Evolutionary conservation across 2,888 invertebrate genomes (phyloP).

Genomic region (Melipona bicolor): DNA sequence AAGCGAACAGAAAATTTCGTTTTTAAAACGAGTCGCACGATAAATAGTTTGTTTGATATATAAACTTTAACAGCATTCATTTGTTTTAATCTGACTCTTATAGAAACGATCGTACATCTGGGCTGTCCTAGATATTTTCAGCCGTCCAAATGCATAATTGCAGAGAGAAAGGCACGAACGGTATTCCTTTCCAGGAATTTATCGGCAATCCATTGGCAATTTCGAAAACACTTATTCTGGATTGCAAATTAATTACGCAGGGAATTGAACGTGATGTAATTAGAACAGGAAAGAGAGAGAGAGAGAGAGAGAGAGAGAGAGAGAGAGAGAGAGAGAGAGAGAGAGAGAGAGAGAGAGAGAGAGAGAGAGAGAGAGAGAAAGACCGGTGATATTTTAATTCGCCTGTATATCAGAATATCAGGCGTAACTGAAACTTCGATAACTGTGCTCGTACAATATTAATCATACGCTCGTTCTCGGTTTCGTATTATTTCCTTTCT

Average conservation of each 20-base stretch:
- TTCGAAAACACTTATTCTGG: conserved; percentile 9
- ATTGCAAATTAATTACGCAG: conserved; percentile 10
- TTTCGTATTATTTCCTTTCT: conserved; percentile 37
- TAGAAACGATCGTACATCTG: neutral
- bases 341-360: neutral
- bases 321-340: neutral
- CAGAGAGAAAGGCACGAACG: neutral
- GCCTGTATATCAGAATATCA: neutral
- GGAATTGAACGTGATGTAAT: conserved; percentile 19
- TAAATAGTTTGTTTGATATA: too few relatives aligned
- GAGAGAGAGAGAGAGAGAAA: neutral
- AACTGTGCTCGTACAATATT: conserved; percentile 28
- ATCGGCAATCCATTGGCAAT: neutral
- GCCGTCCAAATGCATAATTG: too few relatives aligned
- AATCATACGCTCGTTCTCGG: conserved; percentile 27
- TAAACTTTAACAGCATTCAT: neutral
- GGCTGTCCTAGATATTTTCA: neutral
- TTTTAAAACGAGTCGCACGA: too few relatives aligned
- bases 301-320: neutral
- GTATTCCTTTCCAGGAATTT: neutral
- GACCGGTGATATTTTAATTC: conserved; percentile 14
- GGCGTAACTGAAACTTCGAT: conserved; percentile 20
- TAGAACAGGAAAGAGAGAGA: neutral
- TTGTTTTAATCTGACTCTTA: neutral
- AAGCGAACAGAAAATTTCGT: too few relatives aligned